A percentile compares a stretch with the other conserved stretches of the same genome.
phyloP scores from a whole-genome alignment of 1,140 invertebrate genomes.

The Scaptomyza montana region DNA sequence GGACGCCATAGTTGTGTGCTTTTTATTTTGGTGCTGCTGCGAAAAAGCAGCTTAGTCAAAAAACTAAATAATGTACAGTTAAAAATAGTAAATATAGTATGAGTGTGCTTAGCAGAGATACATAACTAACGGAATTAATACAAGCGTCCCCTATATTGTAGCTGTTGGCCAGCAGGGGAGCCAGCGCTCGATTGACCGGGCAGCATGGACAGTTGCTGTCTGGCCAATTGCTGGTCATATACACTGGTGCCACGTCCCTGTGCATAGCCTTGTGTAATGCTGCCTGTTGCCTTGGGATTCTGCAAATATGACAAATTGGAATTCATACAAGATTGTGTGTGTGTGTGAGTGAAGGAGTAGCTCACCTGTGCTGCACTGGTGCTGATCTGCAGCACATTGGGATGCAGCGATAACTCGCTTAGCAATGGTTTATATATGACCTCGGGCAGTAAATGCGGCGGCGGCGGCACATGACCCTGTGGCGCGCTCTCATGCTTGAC shows the following conservation, averaged over 20 bases:
- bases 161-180: constrained; percentile 60
- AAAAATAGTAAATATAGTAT: constrained; percentile 64
- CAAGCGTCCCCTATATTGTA: constrained; percentile 69
- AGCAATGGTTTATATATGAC: constrained; percentile 74
- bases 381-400: constrained; percentile 78
- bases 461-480: constrained; percentile 55
- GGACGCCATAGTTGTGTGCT: constrained; percentile 76
- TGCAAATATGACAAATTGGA: constrained; percentile 29
- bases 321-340: background rate
- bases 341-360: background rate
- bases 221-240: constrained; percentile 69
- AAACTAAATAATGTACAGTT: constrained; percentile 53
- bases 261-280: constrained; percentile 81
- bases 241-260: constrained; percentile 53
- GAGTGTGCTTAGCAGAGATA: constrained; percentile 48
- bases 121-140: constrained; percentile 56
- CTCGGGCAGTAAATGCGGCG: constrained; percentile 62
- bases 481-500: constrained; percentile 69
- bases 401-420: constrained; percentile 70
- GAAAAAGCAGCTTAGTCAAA: constrained; percentile 57
- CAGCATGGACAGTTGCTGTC: constrained; percentile 72
- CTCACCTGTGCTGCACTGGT: constrained; percentile 64
- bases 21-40: constrained; percentile 60
- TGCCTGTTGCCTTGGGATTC: constrained; percentile 73
- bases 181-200: constrained; percentile 64